A percentile compares a stretch with the other conserved stretches of the same genome.
Conservation (phyloP, 2,113 vertebrate species). For the Hydrolagus affinis region DNA sequence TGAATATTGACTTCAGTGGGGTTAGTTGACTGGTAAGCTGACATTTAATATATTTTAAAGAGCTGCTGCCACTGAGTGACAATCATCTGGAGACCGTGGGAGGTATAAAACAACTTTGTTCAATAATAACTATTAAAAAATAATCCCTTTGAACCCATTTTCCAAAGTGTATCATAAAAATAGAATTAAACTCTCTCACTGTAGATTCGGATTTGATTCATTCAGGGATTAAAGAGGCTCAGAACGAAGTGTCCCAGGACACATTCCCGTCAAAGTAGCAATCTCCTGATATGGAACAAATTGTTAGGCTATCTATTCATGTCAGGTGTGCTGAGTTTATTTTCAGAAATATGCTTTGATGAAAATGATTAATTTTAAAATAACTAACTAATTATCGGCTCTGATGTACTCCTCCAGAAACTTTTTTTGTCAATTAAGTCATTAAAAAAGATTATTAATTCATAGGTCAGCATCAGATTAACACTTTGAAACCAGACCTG, state of each 20-base stretch:
- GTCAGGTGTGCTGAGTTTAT: neutral
- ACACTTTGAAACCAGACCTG: neutral
- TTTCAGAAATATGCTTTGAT: neutral
- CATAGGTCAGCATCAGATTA: neutral
- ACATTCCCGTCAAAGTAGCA: neutral
- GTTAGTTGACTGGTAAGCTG: neutral
- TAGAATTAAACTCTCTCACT: neutral
- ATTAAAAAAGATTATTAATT: neutral
- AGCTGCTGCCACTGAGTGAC: neutral
- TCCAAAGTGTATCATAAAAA: neutral
- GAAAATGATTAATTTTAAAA: neutral
- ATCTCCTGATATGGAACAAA: neutral
- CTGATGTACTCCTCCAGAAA: neutral
- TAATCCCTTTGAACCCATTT: slow-evolving; percentile 14
- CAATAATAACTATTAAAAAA: neutral
- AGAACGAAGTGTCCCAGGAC: neutral
- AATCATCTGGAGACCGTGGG: neutral
- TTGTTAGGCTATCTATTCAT: neutral
- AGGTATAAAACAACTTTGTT: neutral
- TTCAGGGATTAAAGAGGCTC: neutral
- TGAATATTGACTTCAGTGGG: slow-evolving; percentile 23
- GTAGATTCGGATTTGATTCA: neutral
- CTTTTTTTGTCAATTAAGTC: neutral
- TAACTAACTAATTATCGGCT: neutral
- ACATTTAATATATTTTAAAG: slow-evolving; percentile 29